These are phyloP conservation scores for Myotis lucifugus DNA, from an alignment of 2,113 vertebrate species.

Conservation along the genomic window DNA sequence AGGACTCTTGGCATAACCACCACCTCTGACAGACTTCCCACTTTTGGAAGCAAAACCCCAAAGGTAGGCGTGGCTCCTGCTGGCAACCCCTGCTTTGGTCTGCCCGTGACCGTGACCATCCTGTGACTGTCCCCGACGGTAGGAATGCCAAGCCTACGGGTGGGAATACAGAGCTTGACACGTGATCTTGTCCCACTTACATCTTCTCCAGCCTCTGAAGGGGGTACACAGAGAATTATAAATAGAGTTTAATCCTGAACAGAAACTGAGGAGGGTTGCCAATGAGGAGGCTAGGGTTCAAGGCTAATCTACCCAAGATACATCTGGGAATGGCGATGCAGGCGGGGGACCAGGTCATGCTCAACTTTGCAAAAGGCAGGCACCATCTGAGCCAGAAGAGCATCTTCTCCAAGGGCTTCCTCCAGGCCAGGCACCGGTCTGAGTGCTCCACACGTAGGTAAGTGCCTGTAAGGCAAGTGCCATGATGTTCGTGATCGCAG, in stretches of 20 bases:
- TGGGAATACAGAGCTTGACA: not conserved
- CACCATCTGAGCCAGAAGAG: not conserved
- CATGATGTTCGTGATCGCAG: not conserved
- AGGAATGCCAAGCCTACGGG: not conserved
- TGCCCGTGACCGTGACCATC: not conserved
- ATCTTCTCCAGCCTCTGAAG: not conserved
- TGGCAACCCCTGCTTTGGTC: not conserved
- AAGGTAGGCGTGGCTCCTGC: not conserved
- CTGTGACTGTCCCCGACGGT: not conserved
- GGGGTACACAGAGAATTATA: not conserved
- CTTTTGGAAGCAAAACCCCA: not conserved
- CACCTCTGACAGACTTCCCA: not conserved
- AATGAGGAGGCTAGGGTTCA: not conserved
- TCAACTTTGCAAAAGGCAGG: not conserved
- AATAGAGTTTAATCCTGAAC: not conserved
- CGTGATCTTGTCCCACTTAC: not conserved
- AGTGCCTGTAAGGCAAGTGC: no score
- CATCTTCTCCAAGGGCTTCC: not conserved
- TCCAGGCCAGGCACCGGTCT: not conserved
- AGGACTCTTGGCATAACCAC: not conserved
- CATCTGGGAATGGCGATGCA: not conserved
- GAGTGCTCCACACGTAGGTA: accelerated
- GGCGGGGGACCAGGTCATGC: not conserved
- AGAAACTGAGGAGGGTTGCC: not conserved
- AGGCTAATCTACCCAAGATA: not conserved